A percentile compares a stretch with the other conserved stretches of the same genome.
phyloP scores from a whole-genome alignment of 1,140 invertebrate species.

The Whitmania pigra region DNA sequence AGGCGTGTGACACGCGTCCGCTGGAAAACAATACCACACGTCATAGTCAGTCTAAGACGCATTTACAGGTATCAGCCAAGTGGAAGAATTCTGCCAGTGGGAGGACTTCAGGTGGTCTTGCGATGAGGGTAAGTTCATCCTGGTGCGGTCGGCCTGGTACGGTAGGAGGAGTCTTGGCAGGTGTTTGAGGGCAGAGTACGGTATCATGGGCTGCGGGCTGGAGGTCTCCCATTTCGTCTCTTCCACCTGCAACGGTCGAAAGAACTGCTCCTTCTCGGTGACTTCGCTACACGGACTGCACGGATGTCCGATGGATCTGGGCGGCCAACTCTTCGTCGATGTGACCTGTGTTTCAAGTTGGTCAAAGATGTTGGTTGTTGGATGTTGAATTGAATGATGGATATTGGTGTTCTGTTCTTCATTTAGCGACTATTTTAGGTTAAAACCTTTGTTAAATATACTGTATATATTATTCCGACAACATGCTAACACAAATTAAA shows the following conservation, averaged over 20 bases:
- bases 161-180: not conserved
- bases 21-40: no score
- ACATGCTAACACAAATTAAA: no score
- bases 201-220: constrained; percentile 4
- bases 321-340: not conserved
- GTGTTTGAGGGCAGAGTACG: constrained; percentile 1
- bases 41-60: no score
- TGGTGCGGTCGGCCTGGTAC: constrained; percentile 11
- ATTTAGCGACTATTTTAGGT: no score
- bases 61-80: not conserved
- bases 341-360: not conserved
- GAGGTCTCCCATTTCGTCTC: not conserved
- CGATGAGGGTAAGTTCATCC: not conserved
- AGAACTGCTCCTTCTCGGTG: constrained; percentile 9
- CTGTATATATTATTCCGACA: no score
- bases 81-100: constrained; percentile 17
- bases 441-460: no score
- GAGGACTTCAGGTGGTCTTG: constrained; percentile 1
- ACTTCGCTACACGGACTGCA: constrained; percentile 9
- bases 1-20: no score
- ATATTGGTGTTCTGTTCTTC: no score
- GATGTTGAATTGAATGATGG: no score
- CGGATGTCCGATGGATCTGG: constrained; percentile 11
- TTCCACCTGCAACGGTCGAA: not conserved
- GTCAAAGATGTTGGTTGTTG: not conserved